Conservation (phyloP, 2,888 invertebrate species). For the Mythimna pallens region DNA sequence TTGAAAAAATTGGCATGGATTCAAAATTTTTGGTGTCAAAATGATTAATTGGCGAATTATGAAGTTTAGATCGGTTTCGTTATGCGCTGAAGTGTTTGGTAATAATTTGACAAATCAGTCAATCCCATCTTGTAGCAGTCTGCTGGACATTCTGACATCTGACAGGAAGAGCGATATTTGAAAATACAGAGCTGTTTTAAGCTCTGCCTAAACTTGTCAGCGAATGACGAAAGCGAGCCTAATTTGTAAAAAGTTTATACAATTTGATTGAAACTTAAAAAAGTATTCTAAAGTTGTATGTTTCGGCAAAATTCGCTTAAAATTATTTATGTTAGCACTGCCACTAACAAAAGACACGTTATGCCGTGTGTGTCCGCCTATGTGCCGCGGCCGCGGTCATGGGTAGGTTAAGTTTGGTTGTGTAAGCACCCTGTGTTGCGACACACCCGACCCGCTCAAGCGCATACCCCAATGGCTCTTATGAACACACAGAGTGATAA, state of each 20-base stretch:
- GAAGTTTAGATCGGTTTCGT: slow-evolving; percentile 11
- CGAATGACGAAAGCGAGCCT: slow-evolving; percentile 12
- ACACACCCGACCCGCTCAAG: slow-evolving; percentile 19
- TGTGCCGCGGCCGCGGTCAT: slow-evolving; percentile 74
- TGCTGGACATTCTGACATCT: background rate
- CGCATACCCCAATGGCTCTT: slow-evolving; percentile 3
- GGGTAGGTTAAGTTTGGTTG: slow-evolving; percentile 82
- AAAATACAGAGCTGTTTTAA: slow-evolving; percentile 3
- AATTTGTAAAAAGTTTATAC: slow-evolving; percentile 10
- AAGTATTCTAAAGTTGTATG: slow-evolving; percentile 34
- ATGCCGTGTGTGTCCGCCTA: slow-evolving; percentile 72
- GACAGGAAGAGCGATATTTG: background rate
- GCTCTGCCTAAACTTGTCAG: background rate
- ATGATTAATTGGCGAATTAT: slow-evolving; percentile 36
- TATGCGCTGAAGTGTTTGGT: slow-evolving; percentile 17
- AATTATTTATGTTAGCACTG: slow-evolving; percentile 27
- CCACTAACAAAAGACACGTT: slow-evolving; percentile 59
- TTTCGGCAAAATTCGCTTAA: slow-evolving; percentile 40
- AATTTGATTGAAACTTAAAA: slow-evolving; percentile 25
- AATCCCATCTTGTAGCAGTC: background rate
- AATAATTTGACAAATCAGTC: background rate
- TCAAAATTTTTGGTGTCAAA: slow-evolving; percentile 32
- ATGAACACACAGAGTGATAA: background rate
- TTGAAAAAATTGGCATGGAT: slow-evolving; percentile 42
- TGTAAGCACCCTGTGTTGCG: slow-evolving; percentile 84